Conservation (phyloP, 2,888 invertebrate genomes). For the Ariolimax columbianus region DNA sequence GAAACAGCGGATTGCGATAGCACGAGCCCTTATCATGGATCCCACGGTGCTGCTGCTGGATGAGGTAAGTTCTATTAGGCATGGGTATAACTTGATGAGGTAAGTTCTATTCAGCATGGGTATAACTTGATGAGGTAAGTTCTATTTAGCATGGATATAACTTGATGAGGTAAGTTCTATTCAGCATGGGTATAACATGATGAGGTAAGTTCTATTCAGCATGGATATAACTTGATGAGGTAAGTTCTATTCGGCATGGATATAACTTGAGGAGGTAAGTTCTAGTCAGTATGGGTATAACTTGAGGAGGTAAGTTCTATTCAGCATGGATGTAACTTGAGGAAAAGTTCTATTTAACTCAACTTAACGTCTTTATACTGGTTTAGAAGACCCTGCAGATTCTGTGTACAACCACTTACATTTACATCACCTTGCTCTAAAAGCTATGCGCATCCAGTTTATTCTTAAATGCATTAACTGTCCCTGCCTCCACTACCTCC, state of each 20-base stretch:
- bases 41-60: conserved; percentile 75
- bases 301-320: neutral
- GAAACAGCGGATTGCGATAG: conserved; percentile 76
- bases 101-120: neutral
- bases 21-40: conserved; percentile 75
- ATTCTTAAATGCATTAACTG: no score
- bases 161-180: no score
- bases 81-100: no score
- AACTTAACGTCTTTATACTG: no score
- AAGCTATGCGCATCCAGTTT: no score
- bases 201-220: neutral
- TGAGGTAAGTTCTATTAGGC: conserved; percentile 65
- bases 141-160: neutral
- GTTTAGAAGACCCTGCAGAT: no score
- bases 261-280: neutral
- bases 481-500: no score
- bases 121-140: neutral
- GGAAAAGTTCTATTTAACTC: no score
- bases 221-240: neutral
- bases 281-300: neutral
- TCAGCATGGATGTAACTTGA: no score
- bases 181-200: neutral
- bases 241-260: neutral
- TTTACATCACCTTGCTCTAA: no score
- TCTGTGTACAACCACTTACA: no score